Evolutionary conservation across 2,113 vertebrate genomes (phyloP).

Genomic region (Proterorhinus semilunaris): DNA sequence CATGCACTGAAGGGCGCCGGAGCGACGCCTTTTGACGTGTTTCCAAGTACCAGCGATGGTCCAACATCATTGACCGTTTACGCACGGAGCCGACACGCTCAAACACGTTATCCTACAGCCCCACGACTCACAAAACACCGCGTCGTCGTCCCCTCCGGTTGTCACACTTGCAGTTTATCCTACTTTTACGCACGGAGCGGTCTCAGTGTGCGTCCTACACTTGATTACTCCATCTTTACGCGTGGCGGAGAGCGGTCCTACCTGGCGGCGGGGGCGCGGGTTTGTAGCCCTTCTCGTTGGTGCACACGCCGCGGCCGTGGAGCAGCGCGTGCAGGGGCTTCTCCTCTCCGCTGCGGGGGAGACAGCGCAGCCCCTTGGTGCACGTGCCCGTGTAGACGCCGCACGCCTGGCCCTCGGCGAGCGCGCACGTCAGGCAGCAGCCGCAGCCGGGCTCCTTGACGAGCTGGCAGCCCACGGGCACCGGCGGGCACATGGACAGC

Average conservation of each 20-base stretch:
- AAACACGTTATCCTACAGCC: too few species aligned
- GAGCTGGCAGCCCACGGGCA: slow-evolving; percentile 90
- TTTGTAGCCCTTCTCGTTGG: slow-evolving; percentile 94
- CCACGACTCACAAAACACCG: too few species aligned
- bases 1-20: too few species aligned
- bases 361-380: slow-evolving; percentile 89
- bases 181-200: background rate
- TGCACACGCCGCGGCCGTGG: slow-evolving; percentile 93
- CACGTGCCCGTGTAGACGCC: slow-evolving; percentile 98
- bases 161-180: background rate
- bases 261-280: slow-evolving; percentile 81
- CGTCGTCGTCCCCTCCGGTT: too few species aligned
- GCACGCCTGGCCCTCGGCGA: slow-evolving; percentile 91
- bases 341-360: slow-evolving; percentile 93
- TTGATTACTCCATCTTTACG: background rate
- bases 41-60: too few species aligned
- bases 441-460: slow-evolving; percentile 98
- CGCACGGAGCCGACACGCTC: too few species aligned
- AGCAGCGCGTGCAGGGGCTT: slow-evolving; percentile 96
- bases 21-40: too few species aligned
- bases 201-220: background rate
- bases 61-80: too few species aligned
- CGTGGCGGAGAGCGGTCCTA: slow-evolving; percentile 72
- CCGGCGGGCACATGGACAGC: slow-evolving; percentile 90
- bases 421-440: slow-evolving; percentile 96